Evolutionary conservation across 2,888 invertebrate species (phyloP), one percentile per base, ranked within the genome.

Genomic region (Diabrotica balteata): DNA sequence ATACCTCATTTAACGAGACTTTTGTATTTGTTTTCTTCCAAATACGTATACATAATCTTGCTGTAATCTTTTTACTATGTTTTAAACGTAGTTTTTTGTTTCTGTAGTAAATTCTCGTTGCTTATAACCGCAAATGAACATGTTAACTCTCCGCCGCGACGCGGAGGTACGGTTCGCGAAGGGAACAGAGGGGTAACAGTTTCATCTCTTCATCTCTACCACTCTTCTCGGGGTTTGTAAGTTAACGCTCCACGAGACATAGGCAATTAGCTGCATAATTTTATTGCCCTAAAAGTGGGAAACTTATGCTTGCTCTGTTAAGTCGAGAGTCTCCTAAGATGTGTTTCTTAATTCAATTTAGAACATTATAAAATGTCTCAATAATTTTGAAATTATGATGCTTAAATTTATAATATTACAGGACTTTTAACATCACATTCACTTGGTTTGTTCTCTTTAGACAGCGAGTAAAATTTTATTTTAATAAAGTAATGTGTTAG

Each of bases 181-280:
- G 81, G 80, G 47, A 80, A 80, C n/a, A 42, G 43, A 54, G 54
- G 42, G 44, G 45, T 44, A 57, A 44, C 55, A 44, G 55, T 45
- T 57, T 57, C 45, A 43, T 54, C 54, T 54, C 76, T 77, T 79
- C 79, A 79, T 79, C 79, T 78, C 11, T 44, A 57, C 55, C 44
- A 55, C 43, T n/a, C 44, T 55, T 43, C 55, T 57, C 78, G 78
- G 72, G 77, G 79, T 77, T 81, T 77, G 79, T 76, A 77, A 76
- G 78, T 82, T 82, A 82, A 82, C 82, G 81, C 81, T 81, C 78
- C 80, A 79, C 78, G 79, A 81, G 83, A 81, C 82, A 80, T 79
- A 81, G 80, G 82, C 82, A 84, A 83, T 83, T 84, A 83, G 80
- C 79, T 83, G 83, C 81, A 83, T 83, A 83, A 84, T 84, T 84